phyloP scores from a whole-genome alignment of 2,888 invertebrate species.

The Lochmaea crataegi region DNA sequence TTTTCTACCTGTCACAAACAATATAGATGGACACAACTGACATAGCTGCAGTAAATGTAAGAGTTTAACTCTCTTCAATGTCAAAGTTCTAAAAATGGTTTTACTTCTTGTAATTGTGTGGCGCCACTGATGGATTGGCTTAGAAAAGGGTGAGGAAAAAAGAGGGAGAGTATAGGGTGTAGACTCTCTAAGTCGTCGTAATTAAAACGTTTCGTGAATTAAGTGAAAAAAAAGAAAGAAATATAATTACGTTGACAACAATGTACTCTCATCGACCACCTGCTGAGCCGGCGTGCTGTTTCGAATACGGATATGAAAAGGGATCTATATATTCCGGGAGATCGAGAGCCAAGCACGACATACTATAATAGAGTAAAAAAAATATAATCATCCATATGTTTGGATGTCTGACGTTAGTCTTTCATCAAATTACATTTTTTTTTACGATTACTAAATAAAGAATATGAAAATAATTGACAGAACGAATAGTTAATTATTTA shows the following conservation, averaged over 20 bases:
- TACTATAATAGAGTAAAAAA: not conserved
- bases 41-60: no score
- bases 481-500: no score
- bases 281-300: slow-evolving; percentile 53
- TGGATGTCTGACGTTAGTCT: not conserved
- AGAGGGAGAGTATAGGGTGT: slow-evolving; percentile 38
- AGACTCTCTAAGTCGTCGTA: slow-evolving; percentile 57
- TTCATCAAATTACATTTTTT: not conserved
- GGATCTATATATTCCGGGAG: slow-evolving; percentile 6
- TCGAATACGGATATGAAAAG: slow-evolving; percentile 8
- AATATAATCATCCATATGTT: not conserved
- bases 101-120: not conserved
- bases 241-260: slow-evolving; percentile 61
- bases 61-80: no score
- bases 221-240: slow-evolving; percentile 55
- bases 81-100: no score
- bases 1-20: no score
- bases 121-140: slow-evolving; percentile 12
- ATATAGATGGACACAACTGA: no score
- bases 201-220: slow-evolving; percentile 59
- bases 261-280: slow-evolving; percentile 61
- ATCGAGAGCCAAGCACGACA: slow-evolving; percentile 2
- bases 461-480: not conserved
- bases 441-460: not conserved
- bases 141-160: slow-evolving; percentile 33